Conservation (phyloP, 2,113 vertebrate genomes). For the Bubo scandiacus region DNA sequence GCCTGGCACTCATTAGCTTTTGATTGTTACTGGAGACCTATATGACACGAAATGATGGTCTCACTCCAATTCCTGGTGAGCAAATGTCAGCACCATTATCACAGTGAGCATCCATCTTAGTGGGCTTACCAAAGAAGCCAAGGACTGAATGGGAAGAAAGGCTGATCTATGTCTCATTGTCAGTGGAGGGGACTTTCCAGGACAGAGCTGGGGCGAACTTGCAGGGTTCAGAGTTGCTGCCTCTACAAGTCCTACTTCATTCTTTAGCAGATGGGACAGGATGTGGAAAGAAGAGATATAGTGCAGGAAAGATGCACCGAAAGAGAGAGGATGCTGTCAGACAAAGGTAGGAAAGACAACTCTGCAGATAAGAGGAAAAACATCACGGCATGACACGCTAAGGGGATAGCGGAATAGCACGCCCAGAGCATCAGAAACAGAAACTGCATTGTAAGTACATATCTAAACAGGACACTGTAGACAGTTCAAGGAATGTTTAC, state of each 20-base stretch:
- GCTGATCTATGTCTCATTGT: background rate
- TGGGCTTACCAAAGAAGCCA: background rate
- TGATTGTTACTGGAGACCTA: background rate
- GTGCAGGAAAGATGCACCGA: background rate
- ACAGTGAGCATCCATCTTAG: background rate
- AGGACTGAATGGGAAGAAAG: background rate
- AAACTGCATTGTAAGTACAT: fast-evolving
- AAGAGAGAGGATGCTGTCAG: background rate
- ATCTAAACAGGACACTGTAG: background rate
- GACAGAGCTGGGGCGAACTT: background rate
- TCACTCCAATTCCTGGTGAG: background rate
- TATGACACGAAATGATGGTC: background rate
- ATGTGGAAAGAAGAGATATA: background rate
- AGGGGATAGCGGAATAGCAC: background rate
- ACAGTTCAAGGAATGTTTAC: background rate
- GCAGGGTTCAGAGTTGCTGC: background rate
- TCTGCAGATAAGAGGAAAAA: background rate
- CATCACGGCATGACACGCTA: fast-evolving
- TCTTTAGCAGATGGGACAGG: background rate
- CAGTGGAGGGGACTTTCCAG: background rate
- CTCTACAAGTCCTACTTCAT: background rate
- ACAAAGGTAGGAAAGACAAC: background rate
- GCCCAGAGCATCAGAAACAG: background rate
- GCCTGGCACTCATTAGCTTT: background rate
- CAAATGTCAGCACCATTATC: background rate